Evolutionary conservation across 1,140 invertebrate genomes (phyloP).

Genomic region (Cydia strobilella): DNA sequence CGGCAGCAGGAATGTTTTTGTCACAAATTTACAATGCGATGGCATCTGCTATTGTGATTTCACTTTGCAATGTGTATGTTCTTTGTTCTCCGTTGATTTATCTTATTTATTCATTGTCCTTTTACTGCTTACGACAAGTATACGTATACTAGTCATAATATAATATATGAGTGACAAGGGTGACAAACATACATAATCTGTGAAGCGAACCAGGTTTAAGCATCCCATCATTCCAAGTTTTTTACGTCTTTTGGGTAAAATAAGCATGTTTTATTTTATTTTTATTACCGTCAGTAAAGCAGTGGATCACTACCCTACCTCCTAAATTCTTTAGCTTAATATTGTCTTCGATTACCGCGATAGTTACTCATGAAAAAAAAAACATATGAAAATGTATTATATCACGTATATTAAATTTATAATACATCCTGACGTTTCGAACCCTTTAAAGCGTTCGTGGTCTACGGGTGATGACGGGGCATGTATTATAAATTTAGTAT

Average conservation of each 20-base stretch:
- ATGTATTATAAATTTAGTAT: no score
- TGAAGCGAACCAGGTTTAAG: not conserved
- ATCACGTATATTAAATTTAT: no score
- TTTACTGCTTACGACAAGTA: constrained; percentile 15
- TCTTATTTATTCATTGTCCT: constrained; percentile 27
- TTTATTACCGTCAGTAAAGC: no score
- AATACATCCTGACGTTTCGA: no score
- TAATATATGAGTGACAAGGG: not conserved
- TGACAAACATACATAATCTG: constrained; percentile 2
- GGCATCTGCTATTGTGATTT: constrained; percentile 30
- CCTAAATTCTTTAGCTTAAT: no score
- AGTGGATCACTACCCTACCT: no score
- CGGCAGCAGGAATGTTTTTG: constrained; percentile 22
- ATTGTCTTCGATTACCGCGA: no score
- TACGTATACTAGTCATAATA: constrained; percentile 1
- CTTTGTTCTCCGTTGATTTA: constrained; percentile 31
- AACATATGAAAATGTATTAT: no score
- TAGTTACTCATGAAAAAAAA: no score
- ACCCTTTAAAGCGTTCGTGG: no score
- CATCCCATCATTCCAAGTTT: not conserved
- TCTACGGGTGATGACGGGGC: no score
- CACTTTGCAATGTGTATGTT: constrained; percentile 26
- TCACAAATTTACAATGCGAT: constrained; percentile 27
- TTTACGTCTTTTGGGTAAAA: not conserved
- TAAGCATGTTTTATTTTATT: no score